phyloP scores from a whole-genome alignment of 2,888 invertebrate species.

The Pardosa pseudoannulata region DNA sequence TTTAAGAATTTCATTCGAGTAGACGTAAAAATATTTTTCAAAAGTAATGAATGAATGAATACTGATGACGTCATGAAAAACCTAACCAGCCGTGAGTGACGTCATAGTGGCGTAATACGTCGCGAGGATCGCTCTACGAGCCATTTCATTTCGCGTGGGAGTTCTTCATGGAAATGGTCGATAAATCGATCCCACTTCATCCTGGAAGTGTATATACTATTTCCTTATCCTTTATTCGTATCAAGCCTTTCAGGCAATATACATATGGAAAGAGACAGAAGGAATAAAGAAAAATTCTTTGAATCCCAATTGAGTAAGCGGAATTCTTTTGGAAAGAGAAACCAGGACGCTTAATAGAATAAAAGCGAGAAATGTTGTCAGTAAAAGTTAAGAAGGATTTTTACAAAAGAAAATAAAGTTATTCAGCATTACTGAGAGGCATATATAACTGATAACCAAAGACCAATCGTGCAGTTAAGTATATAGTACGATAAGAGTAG shows the following conservation, averaged over 20 bases:
- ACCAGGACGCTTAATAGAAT: no score
- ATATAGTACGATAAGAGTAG: no score
- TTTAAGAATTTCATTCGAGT: no score
- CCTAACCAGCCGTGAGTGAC: constrained; percentile 31
- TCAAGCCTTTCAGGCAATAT: not conserved
- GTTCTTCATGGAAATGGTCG: constrained; percentile 1
- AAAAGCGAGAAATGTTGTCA: no score
- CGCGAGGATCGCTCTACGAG: constrained; percentile 8
- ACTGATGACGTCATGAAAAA: not conserved
- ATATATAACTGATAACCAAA: no score
- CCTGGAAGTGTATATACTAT: not conserved
- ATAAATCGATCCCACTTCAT: constrained; percentile 3
- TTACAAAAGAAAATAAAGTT: no score
- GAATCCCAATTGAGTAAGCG: no score
- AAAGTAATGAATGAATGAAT: constrained; percentile 15
- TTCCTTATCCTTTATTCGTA: not conserved
- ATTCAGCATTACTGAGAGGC: no score
- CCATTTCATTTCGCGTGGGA: constrained; percentile 18
- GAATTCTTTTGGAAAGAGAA: no score
- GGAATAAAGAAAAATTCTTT: not conserved
- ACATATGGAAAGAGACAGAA: not conserved
- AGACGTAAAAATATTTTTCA: no score
- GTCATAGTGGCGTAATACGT: constrained; percentile 54
- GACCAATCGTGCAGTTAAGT: no score
- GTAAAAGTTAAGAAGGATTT: no score